Conservation (phyloP, 2,113 vertebrate genomes). For the Podarcis muralis region DNA sequence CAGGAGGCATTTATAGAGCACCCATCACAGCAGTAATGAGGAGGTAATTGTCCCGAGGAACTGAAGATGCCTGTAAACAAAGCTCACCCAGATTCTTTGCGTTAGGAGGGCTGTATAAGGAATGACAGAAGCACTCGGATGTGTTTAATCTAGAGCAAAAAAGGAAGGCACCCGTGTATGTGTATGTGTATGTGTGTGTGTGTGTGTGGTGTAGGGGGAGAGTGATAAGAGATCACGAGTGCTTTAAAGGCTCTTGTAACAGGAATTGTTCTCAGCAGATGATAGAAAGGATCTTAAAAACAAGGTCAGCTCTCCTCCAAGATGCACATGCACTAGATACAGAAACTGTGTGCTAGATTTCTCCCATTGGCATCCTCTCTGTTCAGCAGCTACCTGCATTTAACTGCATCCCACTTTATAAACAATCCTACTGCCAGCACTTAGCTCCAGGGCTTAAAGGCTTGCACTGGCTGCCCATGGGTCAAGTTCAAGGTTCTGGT, state of each 20-base stretch:
- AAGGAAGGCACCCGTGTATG: neutral
- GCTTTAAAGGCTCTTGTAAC: neutral
- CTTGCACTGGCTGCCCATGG: no score
- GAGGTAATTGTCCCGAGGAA: slow-evolving; percentile 13
- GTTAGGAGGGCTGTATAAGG: neutral
- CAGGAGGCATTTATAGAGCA: slow-evolving; percentile 17
- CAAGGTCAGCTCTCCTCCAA: neutral
- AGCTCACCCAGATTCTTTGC: neutral
- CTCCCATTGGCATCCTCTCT: no score
- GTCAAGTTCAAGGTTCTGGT: no score
- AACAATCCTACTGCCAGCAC: no score
- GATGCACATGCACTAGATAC: neutral
- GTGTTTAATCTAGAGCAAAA: neutral
- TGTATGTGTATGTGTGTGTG: no score
- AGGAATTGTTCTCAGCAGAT: neutral
- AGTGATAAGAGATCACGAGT: neutral
- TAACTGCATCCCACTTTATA: neutral
- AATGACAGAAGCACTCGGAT: neutral
- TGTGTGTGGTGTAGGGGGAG: neutral
- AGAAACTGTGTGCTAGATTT: neutral
- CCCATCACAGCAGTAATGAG: slow-evolving; percentile 18
- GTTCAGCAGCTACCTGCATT: neutral
- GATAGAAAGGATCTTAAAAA: neutral
- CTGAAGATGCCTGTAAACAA: slow-evolving; percentile 18
- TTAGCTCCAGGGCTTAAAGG: no score